Base-by-base conservation (phyloP, 1,140 invertebrate genomes). In the Thaumetopoea pityocampa region DNA sequence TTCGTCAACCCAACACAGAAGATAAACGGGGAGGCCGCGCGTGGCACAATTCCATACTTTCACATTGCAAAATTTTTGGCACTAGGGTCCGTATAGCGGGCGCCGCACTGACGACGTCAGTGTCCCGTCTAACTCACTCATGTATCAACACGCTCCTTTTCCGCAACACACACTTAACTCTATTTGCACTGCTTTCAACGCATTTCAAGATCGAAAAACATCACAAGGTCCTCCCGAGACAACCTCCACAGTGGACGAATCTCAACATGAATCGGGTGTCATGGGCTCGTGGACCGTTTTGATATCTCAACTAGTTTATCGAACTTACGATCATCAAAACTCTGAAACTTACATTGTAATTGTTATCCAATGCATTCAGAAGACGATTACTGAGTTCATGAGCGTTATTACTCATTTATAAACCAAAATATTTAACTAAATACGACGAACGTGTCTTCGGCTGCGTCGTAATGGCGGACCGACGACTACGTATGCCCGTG, bases 321-420 rank as follows among this genome's bases (percentile, higher is more conserved):
- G 47, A 52, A 60, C 50, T 67, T 79, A 67, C 48, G 48, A 49
- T 71, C 61, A 64, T 78, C 61, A 67, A 77, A 84, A 71, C 62
- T 71, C 70, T 63, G 43, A 79, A 82, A 85, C 83, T 85, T 85
- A 85, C 83, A 85, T 85, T 85, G 83, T 85, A 85, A 82, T 81
- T 82, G 71, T 70, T 85, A 83, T 85, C 83, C 83, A 85, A 79
- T 71, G 83, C 83, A 85, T 85, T 85, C 73, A 85, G 83, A 76
- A 85, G 83, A 77, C 83, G 83, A 79, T 85, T 83, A 79, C 79
- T 85, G 69, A 85, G 74, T 69, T 85, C 83, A 85, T 85, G 76
- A 85, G 83, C 83, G 77, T 82, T 85, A 84, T 83, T 78, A 85
- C 83, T 85, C 83, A 85, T 85, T 85, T 85, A 85, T 84, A 83